Evolutionary conservation across 2,888 invertebrate species (phyloP), one percentile per base, ranked within the genome.

Genomic region (Aplocera efformata): DNA sequence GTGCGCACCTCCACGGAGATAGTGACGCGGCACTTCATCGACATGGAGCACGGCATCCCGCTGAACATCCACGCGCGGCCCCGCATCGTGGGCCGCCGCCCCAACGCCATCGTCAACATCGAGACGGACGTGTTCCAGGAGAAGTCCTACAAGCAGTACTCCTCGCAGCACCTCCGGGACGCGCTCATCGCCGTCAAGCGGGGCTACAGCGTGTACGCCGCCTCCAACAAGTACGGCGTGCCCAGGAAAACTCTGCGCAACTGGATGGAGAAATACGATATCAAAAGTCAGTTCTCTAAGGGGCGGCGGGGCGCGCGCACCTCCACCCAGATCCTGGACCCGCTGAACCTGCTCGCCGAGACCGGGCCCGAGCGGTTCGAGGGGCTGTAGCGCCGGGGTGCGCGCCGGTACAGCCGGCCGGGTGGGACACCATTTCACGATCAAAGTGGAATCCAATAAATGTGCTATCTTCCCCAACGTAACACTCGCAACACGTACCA

Each of bases 181-280:
- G 89, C 89, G 0, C 45, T 89, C 1, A 86, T 89, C 25, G 88
- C 88, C 0, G 89, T 89, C 0, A 89, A 89, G 49, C 83, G 83
- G 53, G 90, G 90, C 0, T 85, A 88, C 40, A 90, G 89, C 13
- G 90, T 90, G 0, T 89, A 90, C 44, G 89, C 90, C 0, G 90
- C 90, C 0, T 90, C 90, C 0, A 89, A 89, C 43, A 88, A 90
- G 26, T 90, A 80, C 45, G 90, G 89, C 0, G 89, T 90, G 11
- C 90, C 90, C 1, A 72, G 90, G 59, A 90, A 90, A 41, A 90
- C 90, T 17, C 63, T 90, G 11, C 60, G 90, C 37, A 90, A 90
- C 63, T 90, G 90, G 88, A 90, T 90, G 90, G 90, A 89, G 35
- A 88, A 90, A 42, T 89, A 89, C 46, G 88, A 89, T 56, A 89